Base-by-base conservation (phyloP, 2,888 invertebrate genomes). In the Rotaria sp. region DNA sequence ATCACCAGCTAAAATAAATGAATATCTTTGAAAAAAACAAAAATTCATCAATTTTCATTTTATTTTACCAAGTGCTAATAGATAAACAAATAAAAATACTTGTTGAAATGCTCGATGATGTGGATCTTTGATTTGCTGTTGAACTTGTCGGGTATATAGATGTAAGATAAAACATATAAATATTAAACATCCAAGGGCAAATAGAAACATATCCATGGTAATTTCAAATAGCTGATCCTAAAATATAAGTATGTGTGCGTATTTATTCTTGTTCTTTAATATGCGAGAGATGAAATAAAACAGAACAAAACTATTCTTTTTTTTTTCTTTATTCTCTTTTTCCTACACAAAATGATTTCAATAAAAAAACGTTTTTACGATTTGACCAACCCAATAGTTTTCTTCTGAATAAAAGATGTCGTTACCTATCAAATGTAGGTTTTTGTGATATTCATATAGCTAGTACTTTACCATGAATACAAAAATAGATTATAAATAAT, bases 61-160 rank as follows among this genome's bases (percentile, higher is more conserved):
- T 24, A 80, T 88, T 89, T 89, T 88, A 92, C 92, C 92, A 89
- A 92, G 91, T 21, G 92, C 92, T 87, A 92, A 89, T 86, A 92
- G 88, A 88, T 92, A 92, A 24, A 92, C 92, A 41, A 90, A 87
- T 86, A 92, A 88, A 88, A 92, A 92, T n/a, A 90, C 90, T 57
- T 90, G 88, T 88, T 92, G 92, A 88, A 92, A 92, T 38, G 88
- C 87, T 80, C 88, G 88, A 88, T 92, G 92, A 35, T 88, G 88
- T 1, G 90, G 89, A 89, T 91, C 91, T 52, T 88, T 89, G 85
- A 88, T 87, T 7, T 89, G 84, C n/a, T 89, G 88, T n/a, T 90
- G 84, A 41, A 89, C 89, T 13, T 89, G 89, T 80, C 90, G 87
- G 11, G 91, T 91, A 88, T 90, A 91, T 48, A 90, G 88, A 88